phyloP scores from a whole-genome alignment of 1,140 invertebrate genomes.

The Olivierus martensii region DNA sequence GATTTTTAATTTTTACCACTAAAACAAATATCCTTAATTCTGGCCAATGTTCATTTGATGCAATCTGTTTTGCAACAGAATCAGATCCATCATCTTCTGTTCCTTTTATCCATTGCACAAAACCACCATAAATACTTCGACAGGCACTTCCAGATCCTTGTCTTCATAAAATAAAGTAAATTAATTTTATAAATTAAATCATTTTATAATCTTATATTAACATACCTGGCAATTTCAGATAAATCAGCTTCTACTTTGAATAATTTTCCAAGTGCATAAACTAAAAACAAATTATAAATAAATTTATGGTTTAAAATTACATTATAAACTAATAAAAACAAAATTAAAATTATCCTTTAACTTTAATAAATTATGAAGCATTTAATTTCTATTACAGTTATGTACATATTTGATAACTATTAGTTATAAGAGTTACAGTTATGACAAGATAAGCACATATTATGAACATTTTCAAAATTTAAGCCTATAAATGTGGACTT shows the following conservation, averaged over 20 bases:
- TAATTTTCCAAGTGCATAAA: constrained; percentile 55
- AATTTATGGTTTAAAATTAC: too few species aligned
- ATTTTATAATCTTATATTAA: background rate
- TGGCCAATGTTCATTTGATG: constrained; percentile 65
- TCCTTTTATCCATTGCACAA: constrained; percentile 79
- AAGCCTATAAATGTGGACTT: too few species aligned
- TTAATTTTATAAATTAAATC: background rate
- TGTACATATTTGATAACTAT: too few species aligned
- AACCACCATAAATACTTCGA: constrained; percentile 85
- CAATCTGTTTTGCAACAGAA: constrained; percentile 58
- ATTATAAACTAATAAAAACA: too few species aligned
- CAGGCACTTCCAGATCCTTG: constrained; percentile 90
- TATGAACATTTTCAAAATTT: too few species aligned
- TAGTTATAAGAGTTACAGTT: too few species aligned
- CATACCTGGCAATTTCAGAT: constrained; percentile 57
- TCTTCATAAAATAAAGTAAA: background rate
- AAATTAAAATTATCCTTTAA: too few species aligned
- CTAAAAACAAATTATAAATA: too few species aligned
- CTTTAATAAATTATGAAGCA: too few species aligned
- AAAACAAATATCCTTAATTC: constrained; percentile 77
- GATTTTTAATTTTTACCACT: constrained; percentile 54
- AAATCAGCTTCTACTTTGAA: constrained; percentile 66
- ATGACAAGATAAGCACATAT: too few species aligned
- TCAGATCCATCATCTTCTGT: constrained; percentile 50
- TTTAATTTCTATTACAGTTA: too few species aligned